phyloP scores from a whole-genome alignment of 2,888 invertebrate species.

The Plagiodera versicolora region DNA sequence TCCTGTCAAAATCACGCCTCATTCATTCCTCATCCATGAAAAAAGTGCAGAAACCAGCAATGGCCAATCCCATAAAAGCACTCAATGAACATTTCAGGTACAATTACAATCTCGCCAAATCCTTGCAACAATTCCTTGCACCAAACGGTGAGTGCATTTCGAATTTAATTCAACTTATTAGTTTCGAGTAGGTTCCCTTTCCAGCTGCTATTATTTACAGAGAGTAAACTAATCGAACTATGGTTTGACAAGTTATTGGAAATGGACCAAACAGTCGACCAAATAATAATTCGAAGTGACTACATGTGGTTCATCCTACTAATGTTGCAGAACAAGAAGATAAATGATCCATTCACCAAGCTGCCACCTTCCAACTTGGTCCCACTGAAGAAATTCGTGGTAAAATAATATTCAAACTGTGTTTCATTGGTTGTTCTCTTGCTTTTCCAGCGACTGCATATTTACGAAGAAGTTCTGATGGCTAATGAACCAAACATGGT shows the following conservation, averaged over 20 bases:
- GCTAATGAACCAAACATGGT: conserved; percentile 32
- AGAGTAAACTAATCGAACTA: conserved; percentile 42
- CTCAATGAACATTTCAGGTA: conserved; percentile 53
- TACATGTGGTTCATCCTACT: conserved; percentile 55
- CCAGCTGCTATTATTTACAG: conserved; percentile 36
- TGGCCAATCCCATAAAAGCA: conserved; percentile 42
- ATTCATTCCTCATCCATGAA: conserved; percentile 2
- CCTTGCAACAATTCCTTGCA: conserved; percentile 50
- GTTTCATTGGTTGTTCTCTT: no score
- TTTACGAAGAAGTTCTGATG: conserved; percentile 35
- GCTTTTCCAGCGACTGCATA: conserved; percentile 29
- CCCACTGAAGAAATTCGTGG: conserved; percentile 50
- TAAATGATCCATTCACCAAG: conserved; percentile 49
- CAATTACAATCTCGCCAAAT: conserved; percentile 52
- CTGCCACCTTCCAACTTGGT: conserved; percentile 44
- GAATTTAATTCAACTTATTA: no score
- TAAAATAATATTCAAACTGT: conserved; percentile 31
- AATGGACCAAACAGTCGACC: conserved; percentile 44
- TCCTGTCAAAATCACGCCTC: not conserved
- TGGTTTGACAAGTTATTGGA: conserved; percentile 52
- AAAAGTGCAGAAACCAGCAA: conserved; percentile 24
- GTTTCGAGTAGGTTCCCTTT: no score
- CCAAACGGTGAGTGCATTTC: conserved; percentile 41
- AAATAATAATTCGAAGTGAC: conserved; percentile 50
- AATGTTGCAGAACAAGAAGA: conserved; percentile 51